phyloP scores from a whole-genome alignment of 1,140 invertebrate species.

The Dreissena polymorpha region DNA sequence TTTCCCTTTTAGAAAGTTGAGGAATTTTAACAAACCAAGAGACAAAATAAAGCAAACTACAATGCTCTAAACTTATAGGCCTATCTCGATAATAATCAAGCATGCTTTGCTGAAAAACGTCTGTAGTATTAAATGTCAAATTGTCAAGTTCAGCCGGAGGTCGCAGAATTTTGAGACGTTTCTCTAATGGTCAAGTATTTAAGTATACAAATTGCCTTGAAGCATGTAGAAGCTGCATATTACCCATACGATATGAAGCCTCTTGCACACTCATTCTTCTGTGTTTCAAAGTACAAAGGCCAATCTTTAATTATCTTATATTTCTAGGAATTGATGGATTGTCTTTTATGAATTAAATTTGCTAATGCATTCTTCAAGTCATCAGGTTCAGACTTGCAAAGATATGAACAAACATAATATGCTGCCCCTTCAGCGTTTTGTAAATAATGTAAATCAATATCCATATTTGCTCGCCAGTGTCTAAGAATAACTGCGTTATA shows the following conservation, averaged over 20 bases:
- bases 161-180: conserved; percentile 50
- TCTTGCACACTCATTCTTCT: conserved; percentile 56
- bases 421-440: conserved; percentile 58
- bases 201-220: conserved; percentile 53
- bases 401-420: conserved; percentile 61
- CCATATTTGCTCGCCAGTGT: conserved; percentile 62
- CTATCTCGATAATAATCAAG: conserved; percentile 50
- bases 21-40: conserved; percentile 43
- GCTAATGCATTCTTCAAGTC: conserved; percentile 52
- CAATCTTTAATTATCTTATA: conserved; percentile 37
- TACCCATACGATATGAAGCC: conserved; percentile 47
- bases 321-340: conserved; percentile 32
- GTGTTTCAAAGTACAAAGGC: conserved; percentile 50
- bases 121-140: conserved; percentile 36
- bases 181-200: conserved; percentile 47
- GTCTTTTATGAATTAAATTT: conserved; percentile 30
- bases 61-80: conserved; percentile 19
- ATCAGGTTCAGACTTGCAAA: conserved; percentile 62
- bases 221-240: conserved; percentile 37
- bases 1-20: conserved; percentile 29
- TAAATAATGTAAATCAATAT: conserved; percentile 53
- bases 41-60: conserved; percentile 46
- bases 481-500: conserved; percentile 56
- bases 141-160: conserved; percentile 19
- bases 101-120: conserved; percentile 49